Base-by-base conservation (phyloP, 2,113 vertebrate species). In the Tetrao urogallus region DNA sequence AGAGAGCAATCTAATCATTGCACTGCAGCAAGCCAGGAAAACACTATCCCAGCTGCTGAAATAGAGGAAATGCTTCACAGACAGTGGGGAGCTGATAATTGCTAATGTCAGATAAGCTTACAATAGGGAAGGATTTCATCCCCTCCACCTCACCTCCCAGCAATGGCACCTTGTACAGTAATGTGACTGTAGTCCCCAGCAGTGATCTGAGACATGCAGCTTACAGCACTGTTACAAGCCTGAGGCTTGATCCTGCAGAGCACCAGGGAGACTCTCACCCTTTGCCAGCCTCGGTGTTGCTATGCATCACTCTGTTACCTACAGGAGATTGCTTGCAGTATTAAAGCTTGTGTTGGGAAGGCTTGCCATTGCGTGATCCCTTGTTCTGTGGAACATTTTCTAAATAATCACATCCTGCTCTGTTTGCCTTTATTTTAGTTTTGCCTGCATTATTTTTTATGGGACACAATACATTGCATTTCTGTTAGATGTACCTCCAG, bases 71-170 rank as follows among this genome's bases (percentile, higher is more conserved):
- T 82, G 27, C 86, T 86, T 81, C 92, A 90, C 63, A 85, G 73
- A 12, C 67, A 66, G 69, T 17, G 34, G 76, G 8, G 73, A 95
- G 82, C 88, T 73, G 72, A 32, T 81, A 95, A 87, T 32, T 82
- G 73, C 84, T 80, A 70, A 56, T 91, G 89, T 89, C 90, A 82
- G 94, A 92, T 65, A 57, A 75, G 76, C 82, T 88, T 61, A 57
- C 75, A 67, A 83, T 89, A 81, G 13, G 69, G 58, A 72, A 87
- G 32, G 50, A 77, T 89, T 76, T 73, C 75, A 73, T 16, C 22
- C 30, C 27, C 21, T 13, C 52, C 20, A 38, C 48, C 22, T 18
- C 24, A 45, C 16, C n/a, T 66, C 17, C 36, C 81, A 21, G 74
- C 72, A 78, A 81, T 9, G 1, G 8, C 89, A 73, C 52, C 48